Evolutionary conservation across 2,888 invertebrate genomes (phyloP).

Genomic region (Bombylius discolor): DNA sequence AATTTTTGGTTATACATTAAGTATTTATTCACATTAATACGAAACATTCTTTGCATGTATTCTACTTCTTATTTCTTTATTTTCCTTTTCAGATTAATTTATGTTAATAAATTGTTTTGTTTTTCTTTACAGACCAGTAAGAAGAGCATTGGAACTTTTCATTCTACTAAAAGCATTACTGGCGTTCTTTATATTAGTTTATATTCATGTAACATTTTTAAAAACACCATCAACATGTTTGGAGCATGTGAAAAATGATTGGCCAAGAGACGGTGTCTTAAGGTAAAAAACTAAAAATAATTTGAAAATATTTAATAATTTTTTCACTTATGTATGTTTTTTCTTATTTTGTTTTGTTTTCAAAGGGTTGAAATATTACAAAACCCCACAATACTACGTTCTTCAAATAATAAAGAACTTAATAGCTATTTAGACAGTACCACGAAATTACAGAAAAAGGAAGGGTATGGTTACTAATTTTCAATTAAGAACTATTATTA

Average conservation of each 20-base stretch:
- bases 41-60: too few relatives aligned
- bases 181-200: conserved; percentile 82
- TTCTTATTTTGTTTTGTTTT: neutral
- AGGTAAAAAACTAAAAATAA: conserved; percentile 17
- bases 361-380: conserved; percentile 32
- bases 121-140: conserved; percentile 22
- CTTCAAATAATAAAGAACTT: conserved; percentile 9
- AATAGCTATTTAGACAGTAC: too few relatives aligned
- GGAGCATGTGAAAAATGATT: conserved; percentile 71
- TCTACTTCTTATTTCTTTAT: too few relatives aligned
- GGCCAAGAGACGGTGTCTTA: conserved; percentile 92
- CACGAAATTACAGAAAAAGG: neutral
- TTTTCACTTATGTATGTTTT: neutral
- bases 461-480: neutral
- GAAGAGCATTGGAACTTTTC: conserved; percentile 28
- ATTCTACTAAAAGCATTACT: conserved; percentile 51
- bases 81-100: too few relatives aligned
- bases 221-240: conserved; percentile 87
- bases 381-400: conserved; percentile 25
- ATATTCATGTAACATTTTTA: conserved; percentile 91
- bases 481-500: too few relatives aligned
- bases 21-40: too few relatives aligned
- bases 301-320: neutral
- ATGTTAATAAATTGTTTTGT: neutral
- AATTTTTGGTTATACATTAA: too few relatives aligned